Evolutionary conservation across 2,797 vertebrate genomes (phyloP).

Genomic region (Paratrypauchen microcephalus): DNA sequence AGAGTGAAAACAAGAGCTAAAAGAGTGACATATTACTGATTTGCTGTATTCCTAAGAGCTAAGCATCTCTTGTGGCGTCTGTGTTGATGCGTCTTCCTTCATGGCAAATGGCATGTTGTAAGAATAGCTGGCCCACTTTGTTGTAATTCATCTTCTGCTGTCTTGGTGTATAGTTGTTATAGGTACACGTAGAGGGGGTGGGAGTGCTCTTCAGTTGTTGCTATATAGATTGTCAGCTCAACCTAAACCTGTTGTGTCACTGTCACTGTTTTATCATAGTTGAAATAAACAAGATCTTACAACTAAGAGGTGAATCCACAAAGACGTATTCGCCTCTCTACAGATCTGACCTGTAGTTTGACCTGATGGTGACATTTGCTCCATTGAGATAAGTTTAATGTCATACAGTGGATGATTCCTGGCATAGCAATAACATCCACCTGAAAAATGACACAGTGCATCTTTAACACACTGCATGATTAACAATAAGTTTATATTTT

Average conservation of each 20-base stretch:
- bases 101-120: constrained; percentile 8
- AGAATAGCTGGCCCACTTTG: constrained; percentile 16
- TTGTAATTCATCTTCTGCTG: constrained; percentile 10
- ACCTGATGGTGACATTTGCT: too few relatives aligned
- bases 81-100: constrained; percentile 11
- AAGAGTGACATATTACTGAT: constrained; percentile 9
- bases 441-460: too few relatives aligned
- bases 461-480: too few relatives aligned
- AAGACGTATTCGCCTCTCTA: not conserved
- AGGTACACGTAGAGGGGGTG: not conserved
- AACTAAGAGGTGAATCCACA: not conserved
- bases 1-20: not conserved
- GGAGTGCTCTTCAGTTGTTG: not conserved
- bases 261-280: not conserved
- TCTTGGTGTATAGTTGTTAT: not conserved
- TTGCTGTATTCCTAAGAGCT: not conserved
- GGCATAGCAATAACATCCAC: too few relatives aligned
- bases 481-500: too few relatives aligned
- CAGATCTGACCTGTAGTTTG: too few relatives aligned
- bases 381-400: too few relatives aligned
- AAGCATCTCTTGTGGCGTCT: not conserved
- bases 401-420: too few relatives aligned
- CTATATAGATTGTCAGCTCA: not conserved
- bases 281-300: not conserved
- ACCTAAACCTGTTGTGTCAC: not conserved